phyloP scores from a whole-genome alignment of 2,113 vertebrate species.

The Platichthys stellatus region DNA sequence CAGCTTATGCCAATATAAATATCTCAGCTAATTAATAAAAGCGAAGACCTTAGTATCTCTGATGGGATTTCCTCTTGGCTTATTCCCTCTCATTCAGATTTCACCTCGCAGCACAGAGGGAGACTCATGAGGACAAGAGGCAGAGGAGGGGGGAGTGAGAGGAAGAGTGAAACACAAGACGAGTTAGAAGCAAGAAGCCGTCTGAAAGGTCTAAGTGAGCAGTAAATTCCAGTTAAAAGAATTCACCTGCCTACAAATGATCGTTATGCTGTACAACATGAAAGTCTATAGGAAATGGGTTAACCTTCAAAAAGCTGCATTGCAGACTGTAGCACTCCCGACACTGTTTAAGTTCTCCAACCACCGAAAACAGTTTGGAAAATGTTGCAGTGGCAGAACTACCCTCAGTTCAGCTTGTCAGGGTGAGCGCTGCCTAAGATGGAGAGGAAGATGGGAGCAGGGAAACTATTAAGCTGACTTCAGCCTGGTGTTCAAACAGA shows the following conservation, averaged over 20 bases:
- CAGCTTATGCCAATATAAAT: slow-evolving; percentile 57
- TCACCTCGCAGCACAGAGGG: slow-evolving; percentile 47
- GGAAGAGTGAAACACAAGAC: background rate
- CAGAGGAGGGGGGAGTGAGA: background rate
- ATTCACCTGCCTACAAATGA: background rate
- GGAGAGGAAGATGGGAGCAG: slow-evolving; percentile 17
- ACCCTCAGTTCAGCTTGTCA: slow-evolving; percentile 18
- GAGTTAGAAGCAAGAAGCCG: background rate
- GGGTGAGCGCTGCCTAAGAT: slow-evolving; percentile 15
- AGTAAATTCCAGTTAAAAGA: background rate
- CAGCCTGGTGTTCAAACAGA: slow-evolving; percentile 37
- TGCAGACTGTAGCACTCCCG: background rate
- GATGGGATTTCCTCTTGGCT: slow-evolving; percentile 51
- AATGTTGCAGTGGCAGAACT: slow-evolving; percentile 12
- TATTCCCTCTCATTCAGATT: slow-evolving; percentile 60
- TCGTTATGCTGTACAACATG: slow-evolving; percentile 1
- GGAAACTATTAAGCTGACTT: slow-evolving; percentile 29
- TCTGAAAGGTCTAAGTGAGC: background rate
- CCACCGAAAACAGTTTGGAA: slow-evolving; percentile 15
- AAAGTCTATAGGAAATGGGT: background rate
- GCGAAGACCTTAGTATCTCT: slow-evolving; percentile 38
- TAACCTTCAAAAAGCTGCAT: slow-evolving; percentile 13
- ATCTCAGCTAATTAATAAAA: slow-evolving; percentile 71
- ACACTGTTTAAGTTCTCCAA: slow-evolving; percentile 10
- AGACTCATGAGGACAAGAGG: slow-evolving; percentile 9